Evolutionary conservation across 2,113 vertebrate species (phyloP).

Genomic region (Cyphomyrus plagiostoma): DNA sequence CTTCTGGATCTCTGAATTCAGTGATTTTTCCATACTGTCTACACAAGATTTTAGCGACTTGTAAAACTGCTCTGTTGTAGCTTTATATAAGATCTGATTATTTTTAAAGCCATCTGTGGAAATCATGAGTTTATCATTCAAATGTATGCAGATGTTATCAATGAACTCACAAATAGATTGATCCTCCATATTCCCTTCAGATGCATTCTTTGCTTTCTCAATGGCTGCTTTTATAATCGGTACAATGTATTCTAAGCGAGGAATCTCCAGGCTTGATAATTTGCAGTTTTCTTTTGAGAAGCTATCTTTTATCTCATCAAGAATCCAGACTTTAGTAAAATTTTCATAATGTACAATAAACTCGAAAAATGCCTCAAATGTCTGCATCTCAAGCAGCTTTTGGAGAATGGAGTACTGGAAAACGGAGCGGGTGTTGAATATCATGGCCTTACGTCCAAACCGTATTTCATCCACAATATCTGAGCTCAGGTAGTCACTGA

Average conservation of each 20-base stretch:
- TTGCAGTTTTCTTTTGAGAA: constrained; percentile 16
- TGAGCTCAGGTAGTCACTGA: constrained; percentile 34
- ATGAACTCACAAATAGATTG: constrained; percentile 20
- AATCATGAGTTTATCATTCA: constrained; percentile 34
- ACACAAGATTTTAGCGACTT: constrained; percentile 30
- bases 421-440: constrained; percentile 27
- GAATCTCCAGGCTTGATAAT: background rate
- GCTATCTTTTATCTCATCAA: background rate
- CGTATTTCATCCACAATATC: constrained; percentile 44
- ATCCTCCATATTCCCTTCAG: background rate
- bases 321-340: constrained; percentile 41
- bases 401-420: constrained; percentile 45
- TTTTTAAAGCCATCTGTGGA: constrained; percentile 22
- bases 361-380: constrained; percentile 25
- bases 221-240: background rate
- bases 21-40: constrained; percentile 21
- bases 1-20: constrained; percentile 13
- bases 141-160: constrained; percentile 14
- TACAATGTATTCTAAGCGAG: constrained; percentile 9
- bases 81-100: background rate
- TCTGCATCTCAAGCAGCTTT: constrained; percentile 35
- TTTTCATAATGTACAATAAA: constrained; percentile 39
- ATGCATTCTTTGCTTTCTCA: background rate
- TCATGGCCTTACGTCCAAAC: background rate
- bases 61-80: constrained; percentile 38